A percentile compares a stretch with the other conserved stretches of the same genome.
Evolutionary conservation across 2,888 invertebrate species (phyloP).

Genomic region (Mimumesa dahlbomi): DNA sequence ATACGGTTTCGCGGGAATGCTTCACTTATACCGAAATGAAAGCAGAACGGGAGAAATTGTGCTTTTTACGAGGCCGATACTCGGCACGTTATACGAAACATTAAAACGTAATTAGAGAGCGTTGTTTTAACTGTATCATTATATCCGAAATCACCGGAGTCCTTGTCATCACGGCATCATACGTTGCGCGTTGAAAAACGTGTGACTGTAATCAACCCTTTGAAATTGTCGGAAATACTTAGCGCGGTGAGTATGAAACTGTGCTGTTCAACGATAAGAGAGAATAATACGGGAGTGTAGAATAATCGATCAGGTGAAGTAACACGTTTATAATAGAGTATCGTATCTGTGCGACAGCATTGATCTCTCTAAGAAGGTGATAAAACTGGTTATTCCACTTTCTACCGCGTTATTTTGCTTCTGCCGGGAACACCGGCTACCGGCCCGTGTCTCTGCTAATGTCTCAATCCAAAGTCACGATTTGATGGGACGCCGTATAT

Average conservation of each 20-base stretch:
- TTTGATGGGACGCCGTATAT: slow-evolving; percentile 7
- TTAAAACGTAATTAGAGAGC: too few species aligned
- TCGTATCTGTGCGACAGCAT: slow-evolving; percentile 9
- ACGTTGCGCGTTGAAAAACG: too few species aligned
- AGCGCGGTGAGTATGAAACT: background rate
- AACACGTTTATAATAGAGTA: slow-evolving; percentile 8
- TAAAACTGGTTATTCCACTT: slow-evolving; percentile 54
- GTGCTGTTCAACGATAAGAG: background rate
- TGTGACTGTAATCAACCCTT: too few species aligned
- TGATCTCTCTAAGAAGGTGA: slow-evolving; percentile 39
- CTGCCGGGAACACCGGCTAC: slow-evolving; percentile 13
- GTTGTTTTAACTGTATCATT: too few species aligned
- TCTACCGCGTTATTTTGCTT: background rate
- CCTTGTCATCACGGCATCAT: too few species aligned
- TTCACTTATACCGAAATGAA: too few species aligned
- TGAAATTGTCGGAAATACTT: too few species aligned
- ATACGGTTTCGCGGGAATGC: too few species aligned
- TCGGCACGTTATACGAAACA: too few species aligned
- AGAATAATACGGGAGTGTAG: slow-evolving; percentile 44
- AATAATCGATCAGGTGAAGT: slow-evolving; percentile 30
- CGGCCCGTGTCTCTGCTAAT: slow-evolving; percentile 47
- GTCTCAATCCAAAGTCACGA: slow-evolving; percentile 41
- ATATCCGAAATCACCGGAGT: too few species aligned
- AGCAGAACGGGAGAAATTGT: too few species aligned
- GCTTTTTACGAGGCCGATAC: too few species aligned